phyloP scores from a whole-genome alignment of 2,888 invertebrate species.

The Tholera decimalis region DNA sequence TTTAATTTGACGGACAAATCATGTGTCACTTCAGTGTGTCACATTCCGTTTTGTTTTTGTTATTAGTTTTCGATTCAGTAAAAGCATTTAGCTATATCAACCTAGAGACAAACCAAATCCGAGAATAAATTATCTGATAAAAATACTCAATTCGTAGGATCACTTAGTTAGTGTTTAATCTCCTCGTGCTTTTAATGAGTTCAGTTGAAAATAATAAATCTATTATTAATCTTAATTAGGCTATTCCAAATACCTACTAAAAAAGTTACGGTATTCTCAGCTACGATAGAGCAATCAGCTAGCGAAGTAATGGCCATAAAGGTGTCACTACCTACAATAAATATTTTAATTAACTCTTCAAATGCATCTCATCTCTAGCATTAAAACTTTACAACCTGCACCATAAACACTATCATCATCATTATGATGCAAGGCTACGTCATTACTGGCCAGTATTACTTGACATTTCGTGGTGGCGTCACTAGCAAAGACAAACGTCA shows the following conservation, averaged over 20 bases:
- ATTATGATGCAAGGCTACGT: constrained; percentile 33
- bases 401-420: constrained; percentile 30
- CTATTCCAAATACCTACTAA: constrained; percentile 9
- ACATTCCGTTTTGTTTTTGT: constrained; percentile 31
- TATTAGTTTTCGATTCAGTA: background rate
- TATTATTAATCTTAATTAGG: constrained; percentile 36
- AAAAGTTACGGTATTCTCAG: constrained; percentile 15
- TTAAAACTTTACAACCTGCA: constrained; percentile 42
- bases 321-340: constrained; percentile 45
- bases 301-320: constrained; percentile 34
- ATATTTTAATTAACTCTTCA: constrained; percentile 39
- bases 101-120: background rate
- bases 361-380: constrained; percentile 38
- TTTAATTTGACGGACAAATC: constrained; percentile 53
- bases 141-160: background rate
- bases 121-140: background rate
- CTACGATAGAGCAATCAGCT: constrained; percentile 32
- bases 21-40: constrained; percentile 50
- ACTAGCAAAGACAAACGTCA: constrained; percentile 29
- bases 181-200: constrained; percentile 14
- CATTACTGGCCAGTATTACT: constrained; percentile 29
- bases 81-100: background rate
- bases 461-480: constrained; percentile 16
- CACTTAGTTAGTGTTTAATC: background rate
- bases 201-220: constrained; percentile 5